A percentile compares a stretch with the other conserved stretches of the same genome.
Conservation (phyloP, 2,113 vertebrate species). For the Anser cygnoides region DNA sequence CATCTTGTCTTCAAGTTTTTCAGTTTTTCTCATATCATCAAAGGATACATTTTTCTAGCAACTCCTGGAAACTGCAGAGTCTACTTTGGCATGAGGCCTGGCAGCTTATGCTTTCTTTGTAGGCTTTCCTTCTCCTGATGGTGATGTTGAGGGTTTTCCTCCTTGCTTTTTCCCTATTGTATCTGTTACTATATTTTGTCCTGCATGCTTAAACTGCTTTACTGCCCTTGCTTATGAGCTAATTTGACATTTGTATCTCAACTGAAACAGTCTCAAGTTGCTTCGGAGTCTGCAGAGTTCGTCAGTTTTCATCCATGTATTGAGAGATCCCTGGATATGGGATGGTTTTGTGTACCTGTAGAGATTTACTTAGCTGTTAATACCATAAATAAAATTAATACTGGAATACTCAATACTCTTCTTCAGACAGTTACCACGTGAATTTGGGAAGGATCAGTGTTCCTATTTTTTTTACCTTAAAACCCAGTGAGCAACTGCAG, state of each 20-base stretch:
- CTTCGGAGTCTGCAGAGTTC: neutral
- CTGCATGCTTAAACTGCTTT: neutral
- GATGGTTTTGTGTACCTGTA: neutral
- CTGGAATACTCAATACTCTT: neutral
- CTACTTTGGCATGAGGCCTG: neutral
- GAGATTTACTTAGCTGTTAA: neutral
- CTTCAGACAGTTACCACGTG: neutral
- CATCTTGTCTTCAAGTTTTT: neutral
- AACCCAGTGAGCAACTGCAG: neutral
- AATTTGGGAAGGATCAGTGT: neutral
- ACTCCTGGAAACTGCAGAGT: neutral
- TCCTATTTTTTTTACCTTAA: neutral
- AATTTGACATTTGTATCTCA: neutral
- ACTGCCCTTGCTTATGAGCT: neutral
- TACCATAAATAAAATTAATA: neutral
- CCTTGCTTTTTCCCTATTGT: neutral
- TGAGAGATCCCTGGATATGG: neutral
- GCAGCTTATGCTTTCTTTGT: neutral
- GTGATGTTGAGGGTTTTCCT: neutral
- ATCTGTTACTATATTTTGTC: neutral
- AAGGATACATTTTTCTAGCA: neutral
- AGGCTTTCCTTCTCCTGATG: neutral
- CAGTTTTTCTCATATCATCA: neutral
- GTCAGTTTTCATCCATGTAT: neutral
- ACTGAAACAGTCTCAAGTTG: neutral